Base-by-base conservation (phyloP, 2,888 invertebrate genomes). In the Eucera pruinosa region DNA sequence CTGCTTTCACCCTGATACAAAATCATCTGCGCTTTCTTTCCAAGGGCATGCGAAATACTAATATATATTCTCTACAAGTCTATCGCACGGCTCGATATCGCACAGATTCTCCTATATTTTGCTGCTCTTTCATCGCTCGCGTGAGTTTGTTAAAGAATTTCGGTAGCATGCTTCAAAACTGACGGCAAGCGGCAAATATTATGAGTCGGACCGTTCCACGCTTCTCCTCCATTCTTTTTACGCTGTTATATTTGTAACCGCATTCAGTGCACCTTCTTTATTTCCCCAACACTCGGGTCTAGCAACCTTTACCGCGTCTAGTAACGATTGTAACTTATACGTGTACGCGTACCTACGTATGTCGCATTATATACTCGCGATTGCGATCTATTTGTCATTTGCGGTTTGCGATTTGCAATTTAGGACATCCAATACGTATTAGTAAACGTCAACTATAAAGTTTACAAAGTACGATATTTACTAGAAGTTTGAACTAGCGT, bases 401-500 rank as follows among this genome's bases (percentile, higher is more conserved):
- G n/a, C n/a, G n/a, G n/a, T n/a, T n/a, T n/a, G n/a, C n/a, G n/a
- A n/a, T n/a, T n/a, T n/a, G n/a, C n/a, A n/a, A n/a, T n/a, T n/a
- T n/a, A n/a, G 1, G 43, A 50, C 33, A 7, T 9, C n/a, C 27
- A n/a, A n/a, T 6, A 23, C 30, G 20, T 23, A 15, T 65, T 54
- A 43, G 47, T 36, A 47, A 60, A 39, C 18, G 45, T 62, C 52
- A 57, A 62, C 47, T 18, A 18, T 18, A 47, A 65, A 62, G 50
- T 54, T 72, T 30, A 15, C 27, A 50, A 43, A 55, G 13, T 50
- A 27, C 33, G 15, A 25, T 18, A n/a, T n/a, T n/a, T n/a, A 43
- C 33, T 48, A 30, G 20, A 73, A 43, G 58, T 77, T 75, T 75
- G 23, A 77, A 77, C 68, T 64, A 69, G 58, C 77, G 77, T 68